Conservation (phyloP, 2,888 invertebrate genomes). For the Morinoia aosen region DNA sequence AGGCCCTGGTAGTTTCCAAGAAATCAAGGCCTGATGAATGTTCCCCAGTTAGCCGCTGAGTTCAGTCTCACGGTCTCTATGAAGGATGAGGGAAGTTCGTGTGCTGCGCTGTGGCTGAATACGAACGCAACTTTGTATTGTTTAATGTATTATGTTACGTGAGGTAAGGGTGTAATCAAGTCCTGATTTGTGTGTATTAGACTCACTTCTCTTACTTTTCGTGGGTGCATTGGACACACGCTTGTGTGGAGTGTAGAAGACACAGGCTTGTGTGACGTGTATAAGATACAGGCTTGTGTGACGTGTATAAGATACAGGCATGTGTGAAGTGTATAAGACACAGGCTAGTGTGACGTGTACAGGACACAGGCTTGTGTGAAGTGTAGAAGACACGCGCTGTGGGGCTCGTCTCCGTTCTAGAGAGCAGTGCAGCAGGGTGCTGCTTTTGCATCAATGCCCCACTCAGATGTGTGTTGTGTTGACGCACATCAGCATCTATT, state of each 20-base stretch:
- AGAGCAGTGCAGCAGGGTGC: background rate
- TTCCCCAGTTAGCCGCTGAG: background rate
- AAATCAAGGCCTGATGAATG: background rate
- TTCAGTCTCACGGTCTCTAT: background rate
- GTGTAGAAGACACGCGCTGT: background rate
- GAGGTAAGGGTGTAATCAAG: background rate
- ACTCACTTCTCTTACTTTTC: no score
- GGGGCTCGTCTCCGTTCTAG: background rate
- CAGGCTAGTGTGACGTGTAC: background rate
- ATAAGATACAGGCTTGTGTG: background rate
- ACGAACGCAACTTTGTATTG: no score
- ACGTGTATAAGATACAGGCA: background rate
- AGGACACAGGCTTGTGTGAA: background rate
- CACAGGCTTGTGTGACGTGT: no score
- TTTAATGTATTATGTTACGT: no score
- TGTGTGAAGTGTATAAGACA: background rate
- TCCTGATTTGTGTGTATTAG: background rate
- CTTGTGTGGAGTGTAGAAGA: no score
- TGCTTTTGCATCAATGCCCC: background rate
- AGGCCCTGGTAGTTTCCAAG: background rate
- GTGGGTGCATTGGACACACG: no score
- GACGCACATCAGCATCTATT: background rate
- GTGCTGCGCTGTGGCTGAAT: background rate
- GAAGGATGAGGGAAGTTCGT: background rate
- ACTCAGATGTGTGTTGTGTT: background rate